Evolutionary conservation across 2,888 invertebrate species (phyloP).

Genomic region (Homarus gammarus): DNA sequence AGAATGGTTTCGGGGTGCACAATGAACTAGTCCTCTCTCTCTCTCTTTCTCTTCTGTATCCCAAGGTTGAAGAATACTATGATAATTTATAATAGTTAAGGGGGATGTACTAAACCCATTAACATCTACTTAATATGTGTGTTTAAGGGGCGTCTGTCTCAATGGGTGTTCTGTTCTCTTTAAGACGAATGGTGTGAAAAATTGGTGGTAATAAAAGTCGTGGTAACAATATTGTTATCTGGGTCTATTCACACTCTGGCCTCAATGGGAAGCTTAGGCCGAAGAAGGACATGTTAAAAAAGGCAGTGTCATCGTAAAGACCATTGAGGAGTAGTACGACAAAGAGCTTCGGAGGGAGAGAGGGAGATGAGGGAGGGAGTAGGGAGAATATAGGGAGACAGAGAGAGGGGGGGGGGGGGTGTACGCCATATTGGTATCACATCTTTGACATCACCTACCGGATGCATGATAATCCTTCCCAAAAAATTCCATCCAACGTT

Average conservation of each 20-base stretch:
- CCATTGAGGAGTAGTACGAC: not conserved
- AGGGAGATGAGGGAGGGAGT: constrained; percentile 6
- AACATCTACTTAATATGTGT: no score
- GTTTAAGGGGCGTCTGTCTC: no score
- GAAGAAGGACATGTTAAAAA: not conserved
- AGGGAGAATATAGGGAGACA: constrained; percentile 31
- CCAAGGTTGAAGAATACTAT: not conserved
- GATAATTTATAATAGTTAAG: not conserved
- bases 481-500: not conserved
- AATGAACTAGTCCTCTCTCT: not conserved
- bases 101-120: no score
- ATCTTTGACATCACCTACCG: not conserved
- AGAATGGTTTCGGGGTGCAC: no score
- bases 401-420: constrained; percentile 15
- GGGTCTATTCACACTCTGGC: not conserved
- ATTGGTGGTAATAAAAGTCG: not conserved
- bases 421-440: constrained; percentile 16
- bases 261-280: not conserved
- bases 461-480: no score
- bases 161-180: no score
- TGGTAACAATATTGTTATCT: not conserved
- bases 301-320: constrained; percentile 14
- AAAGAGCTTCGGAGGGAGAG: not conserved
- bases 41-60: not conserved
- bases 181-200: no score